Evolutionary conservation across 1,140 invertebrate genomes (phyloP).

Genomic region (Spodoptera frugiperda): DNA sequence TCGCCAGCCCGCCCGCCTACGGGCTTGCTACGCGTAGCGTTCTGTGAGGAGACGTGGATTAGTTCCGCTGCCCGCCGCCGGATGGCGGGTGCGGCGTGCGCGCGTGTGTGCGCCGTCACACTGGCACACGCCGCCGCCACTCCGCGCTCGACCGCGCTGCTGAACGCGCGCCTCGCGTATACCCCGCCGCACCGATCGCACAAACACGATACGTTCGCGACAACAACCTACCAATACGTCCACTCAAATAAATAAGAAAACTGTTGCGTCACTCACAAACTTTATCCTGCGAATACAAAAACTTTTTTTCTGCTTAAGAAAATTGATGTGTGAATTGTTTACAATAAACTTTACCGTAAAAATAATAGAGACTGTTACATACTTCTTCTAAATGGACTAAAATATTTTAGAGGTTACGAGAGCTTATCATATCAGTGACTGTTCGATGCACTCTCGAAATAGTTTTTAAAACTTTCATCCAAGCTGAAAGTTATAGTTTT

Average conservation of each 20-base stretch:
- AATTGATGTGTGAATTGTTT: slow-evolving; percentile 43
- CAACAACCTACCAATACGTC: slow-evolving; percentile 53
- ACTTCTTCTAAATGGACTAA: slow-evolving; percentile 58
- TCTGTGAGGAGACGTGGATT: slow-evolving; percentile 49
- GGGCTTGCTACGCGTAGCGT: slow-evolving; percentile 45
- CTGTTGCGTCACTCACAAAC: slow-evolving; percentile 55
- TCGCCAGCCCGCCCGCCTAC: slow-evolving; percentile 61
- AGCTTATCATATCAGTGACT: slow-evolving; percentile 68
- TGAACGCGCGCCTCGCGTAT: slow-evolving; percentile 76
- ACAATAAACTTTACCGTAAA: slow-evolving; percentile 36
- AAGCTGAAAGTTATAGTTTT: slow-evolving; percentile 46
- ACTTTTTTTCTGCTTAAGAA: slow-evolving; percentile 19
- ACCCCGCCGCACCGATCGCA: slow-evolving; percentile 50
- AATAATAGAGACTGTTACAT: slow-evolving; percentile 52
- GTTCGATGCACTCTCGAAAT: slow-evolving; percentile 51
- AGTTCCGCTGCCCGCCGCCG: slow-evolving; percentile 75
- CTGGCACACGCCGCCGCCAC: slow-evolving; percentile 73
- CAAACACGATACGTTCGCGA: slow-evolving; percentile 61
- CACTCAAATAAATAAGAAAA: slow-evolving; percentile 59
- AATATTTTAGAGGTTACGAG: slow-evolving; percentile 61
- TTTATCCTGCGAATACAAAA: slow-evolving; percentile 32
- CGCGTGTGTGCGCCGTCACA: slow-evolving; percentile 77
- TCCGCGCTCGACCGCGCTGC: slow-evolving; percentile 82
- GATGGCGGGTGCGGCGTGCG: slow-evolving; percentile 68
- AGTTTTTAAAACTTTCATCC: slow-evolving; percentile 29